Evolutionary conservation across 2,113 vertebrate genomes (phyloP).

Genomic region (Sorex fumeus): DNA sequence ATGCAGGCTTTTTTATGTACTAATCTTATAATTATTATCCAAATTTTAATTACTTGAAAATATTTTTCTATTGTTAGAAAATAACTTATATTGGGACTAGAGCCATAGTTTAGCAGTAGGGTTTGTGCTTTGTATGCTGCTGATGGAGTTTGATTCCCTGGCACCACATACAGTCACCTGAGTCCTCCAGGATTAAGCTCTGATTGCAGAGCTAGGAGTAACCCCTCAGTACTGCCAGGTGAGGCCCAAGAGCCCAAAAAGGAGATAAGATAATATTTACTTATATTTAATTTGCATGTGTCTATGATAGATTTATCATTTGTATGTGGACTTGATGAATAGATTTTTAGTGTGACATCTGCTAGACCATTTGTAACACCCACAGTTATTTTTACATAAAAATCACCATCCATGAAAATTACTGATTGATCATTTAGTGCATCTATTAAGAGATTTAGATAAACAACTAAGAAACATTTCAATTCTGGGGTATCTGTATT

Average conservation of each 20-base stretch:
- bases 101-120: no score
- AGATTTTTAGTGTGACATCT: not conserved
- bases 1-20: not conserved
- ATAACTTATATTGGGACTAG: not conserved
- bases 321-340: not conserved
- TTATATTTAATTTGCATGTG: not conserved
- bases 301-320: not conserved
- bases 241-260: not conserved
- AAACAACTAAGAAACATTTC: not conserved
- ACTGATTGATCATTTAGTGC: not conserved
- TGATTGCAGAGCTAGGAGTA: no score
- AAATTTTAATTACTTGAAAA: not conserved
- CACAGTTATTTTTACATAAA: constrained; percentile 24
- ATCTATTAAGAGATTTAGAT: not conserved
- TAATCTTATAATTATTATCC: not conserved
- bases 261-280: not conserved
- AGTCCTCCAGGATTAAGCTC: no score
- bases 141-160: no score
- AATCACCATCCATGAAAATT: not conserved
- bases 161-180: no score
- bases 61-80: not conserved
- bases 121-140: no score
- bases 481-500: constrained; percentile 8
- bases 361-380: not conserved
- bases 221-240: no score